Percentiles rank a stretch among this genome's conserved stretches.
Conservation (phyloP, 2,888 invertebrate genomes). For the Idaea straminata region DNA sequence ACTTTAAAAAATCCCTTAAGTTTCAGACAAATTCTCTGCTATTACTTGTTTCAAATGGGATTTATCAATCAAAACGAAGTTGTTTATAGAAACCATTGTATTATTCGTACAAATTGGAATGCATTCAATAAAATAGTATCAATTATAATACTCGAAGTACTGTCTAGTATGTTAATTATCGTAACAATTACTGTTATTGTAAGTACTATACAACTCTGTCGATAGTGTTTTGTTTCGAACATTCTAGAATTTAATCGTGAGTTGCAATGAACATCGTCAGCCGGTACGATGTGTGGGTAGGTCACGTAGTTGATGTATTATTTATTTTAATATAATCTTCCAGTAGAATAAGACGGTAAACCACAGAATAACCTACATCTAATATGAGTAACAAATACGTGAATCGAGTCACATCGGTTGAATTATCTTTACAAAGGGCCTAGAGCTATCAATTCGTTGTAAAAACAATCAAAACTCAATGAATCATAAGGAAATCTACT, state of each 20-base stretch:
- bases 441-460: background rate
- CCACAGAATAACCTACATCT: conserved; percentile 22
- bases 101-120: conserved; percentile 25
- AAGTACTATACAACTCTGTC: conserved; percentile 24
- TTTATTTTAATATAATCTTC: conserved; percentile 9
- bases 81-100: conserved; percentile 35
- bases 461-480: background rate
- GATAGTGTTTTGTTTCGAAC: conserved; percentile 29
- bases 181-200: conserved; percentile 34
- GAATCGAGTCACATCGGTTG: conserved; percentile 11
- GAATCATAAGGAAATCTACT: conserved; percentile 10
- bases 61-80: conserved; percentile 22
- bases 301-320: conserved; percentile 57
- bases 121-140: conserved; percentile 39
- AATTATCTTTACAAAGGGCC: background rate
- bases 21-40: conserved; percentile 51
- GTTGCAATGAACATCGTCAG: conserved; percentile 39
- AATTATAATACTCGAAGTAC: conserved; percentile 44
- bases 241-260: conserved; percentile 32
- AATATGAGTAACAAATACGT: conserved; percentile 14
- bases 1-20: conserved; percentile 56
- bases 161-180: conserved; percentile 39
- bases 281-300: conserved; percentile 56
- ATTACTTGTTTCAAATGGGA: conserved; percentile 16
- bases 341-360: conserved; percentile 16